These are phyloP conservation scores for Stegostoma tigrinum DNA, from an alignment of 2,113 vertebrate genomes.

Conservation along the genomic window DNA sequence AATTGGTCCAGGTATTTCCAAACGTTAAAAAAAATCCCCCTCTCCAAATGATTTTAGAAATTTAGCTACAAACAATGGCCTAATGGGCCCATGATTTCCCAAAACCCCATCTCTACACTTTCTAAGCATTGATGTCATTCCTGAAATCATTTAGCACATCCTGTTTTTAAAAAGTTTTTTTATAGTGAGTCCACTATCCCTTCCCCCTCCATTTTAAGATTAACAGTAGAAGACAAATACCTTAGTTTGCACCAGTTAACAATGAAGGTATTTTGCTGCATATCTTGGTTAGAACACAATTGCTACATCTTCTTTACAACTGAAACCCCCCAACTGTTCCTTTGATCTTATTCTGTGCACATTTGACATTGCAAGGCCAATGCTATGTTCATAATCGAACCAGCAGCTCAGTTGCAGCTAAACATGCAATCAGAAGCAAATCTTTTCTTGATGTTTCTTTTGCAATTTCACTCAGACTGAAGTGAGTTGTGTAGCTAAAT, in stretches of 20 bases:
- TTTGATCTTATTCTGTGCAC: neutral
- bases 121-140: neutral
- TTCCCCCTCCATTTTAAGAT: too few species aligned
- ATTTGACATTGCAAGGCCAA: neutral
- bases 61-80: neutral
- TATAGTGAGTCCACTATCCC: neutral
- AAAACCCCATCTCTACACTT: neutral
- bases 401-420: neutral
- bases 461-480: neutral
- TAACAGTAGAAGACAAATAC: neutral
- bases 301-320: neutral
- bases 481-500: neutral
- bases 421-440: slow-evolving; percentile 7
- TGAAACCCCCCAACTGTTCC: neutral
- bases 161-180: neutral
- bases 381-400: neutral
- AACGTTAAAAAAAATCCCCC: neutral
- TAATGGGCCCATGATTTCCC: neutral
- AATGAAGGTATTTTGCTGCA: neutral
- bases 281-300: neutral
- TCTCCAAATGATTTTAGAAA: neutral
- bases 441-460: neutral
- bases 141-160: neutral
- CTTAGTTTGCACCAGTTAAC: neutral
- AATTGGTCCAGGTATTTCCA: neutral